Conservation (phyloP, 2,113 vertebrate species). For the Cranoglanis bouderius region DNA sequence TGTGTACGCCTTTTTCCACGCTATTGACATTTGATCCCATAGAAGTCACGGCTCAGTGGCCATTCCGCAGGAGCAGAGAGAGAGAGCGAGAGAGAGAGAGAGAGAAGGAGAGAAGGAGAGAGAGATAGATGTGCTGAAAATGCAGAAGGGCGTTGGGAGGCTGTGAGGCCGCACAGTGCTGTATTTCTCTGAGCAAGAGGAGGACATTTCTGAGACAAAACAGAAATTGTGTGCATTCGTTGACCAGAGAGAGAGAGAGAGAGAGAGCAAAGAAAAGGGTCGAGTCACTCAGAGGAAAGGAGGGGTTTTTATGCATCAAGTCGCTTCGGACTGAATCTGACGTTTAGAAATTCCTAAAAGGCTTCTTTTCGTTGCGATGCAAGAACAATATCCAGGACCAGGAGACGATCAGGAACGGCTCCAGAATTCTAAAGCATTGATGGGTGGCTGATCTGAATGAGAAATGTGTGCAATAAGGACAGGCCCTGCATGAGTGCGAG, state of each 20-base stretch:
- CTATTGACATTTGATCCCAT: background rate
- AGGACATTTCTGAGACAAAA: conserved; percentile 74
- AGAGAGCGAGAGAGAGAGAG: conserved; percentile 45
- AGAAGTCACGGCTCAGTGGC: conserved; percentile 40
- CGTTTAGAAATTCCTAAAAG: conserved; percentile 73
- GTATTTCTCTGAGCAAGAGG: conserved; percentile 60
- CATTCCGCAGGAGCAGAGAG: conserved; percentile 45
- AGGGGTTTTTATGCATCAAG: conserved; percentile 71
- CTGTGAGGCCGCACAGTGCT: conserved; percentile 46
- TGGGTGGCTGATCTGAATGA: background rate
- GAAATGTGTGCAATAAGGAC: conserved; percentile 17
- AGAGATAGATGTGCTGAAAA: conserved; percentile 51
- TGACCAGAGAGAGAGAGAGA: conserved; percentile 75
- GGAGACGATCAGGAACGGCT: conserved; percentile 7
- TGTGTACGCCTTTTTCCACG: background rate
- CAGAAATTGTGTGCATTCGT: conserved; percentile 71
- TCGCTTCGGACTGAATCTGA: conserved; percentile 72
- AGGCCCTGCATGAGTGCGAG: conserved; percentile 52
- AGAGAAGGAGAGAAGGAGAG: conserved; percentile 33
- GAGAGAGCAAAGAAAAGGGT: conserved; percentile 69
- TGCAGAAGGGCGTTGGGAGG: conserved; percentile 58
- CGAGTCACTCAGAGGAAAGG: conserved; percentile 72
- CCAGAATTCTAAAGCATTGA: background rate
- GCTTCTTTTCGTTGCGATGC: conserved; percentile 66
- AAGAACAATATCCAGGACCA: conserved; percentile 64